Evolutionary conservation across 2,797 vertebrate genomes (phyloP).

Genomic region (Sebastes alutus): DNA sequence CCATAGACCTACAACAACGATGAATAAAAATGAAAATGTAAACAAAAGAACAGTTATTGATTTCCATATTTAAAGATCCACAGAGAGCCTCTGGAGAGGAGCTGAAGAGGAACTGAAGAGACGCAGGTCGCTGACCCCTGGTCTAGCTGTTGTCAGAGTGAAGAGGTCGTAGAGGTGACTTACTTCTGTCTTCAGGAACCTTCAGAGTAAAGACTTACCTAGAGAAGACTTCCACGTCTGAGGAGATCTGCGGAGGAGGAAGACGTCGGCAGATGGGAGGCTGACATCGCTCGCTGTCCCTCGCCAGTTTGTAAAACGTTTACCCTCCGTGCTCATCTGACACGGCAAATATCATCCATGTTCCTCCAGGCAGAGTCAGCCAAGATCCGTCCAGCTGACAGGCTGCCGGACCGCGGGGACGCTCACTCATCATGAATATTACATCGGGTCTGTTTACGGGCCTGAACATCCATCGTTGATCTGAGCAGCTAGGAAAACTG

Average conservation of each 20-base stretch:
- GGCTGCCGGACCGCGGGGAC: slow-evolving; percentile 64
- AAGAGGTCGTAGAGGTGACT: background rate
- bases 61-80: no score
- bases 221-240: background rate
- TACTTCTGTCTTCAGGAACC: background rate
- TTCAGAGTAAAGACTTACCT: background rate
- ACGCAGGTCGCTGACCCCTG: no score
- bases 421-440: slow-evolving; percentile 72
- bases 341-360: slow-evolving; percentile 72
- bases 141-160: background rate
- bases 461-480: slow-evolving; percentile 18
- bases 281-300: slow-evolving; percentile 55
- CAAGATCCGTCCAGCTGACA: slow-evolving; percentile 72
- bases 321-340: slow-evolving; percentile 70
- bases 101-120: no score
- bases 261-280: slow-evolving; percentile 38
- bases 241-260: background rate
- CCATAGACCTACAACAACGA: no score
- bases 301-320: slow-evolving; percentile 77
- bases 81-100: no score
- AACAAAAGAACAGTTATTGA: no score
- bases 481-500: background rate
- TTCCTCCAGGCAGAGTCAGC: slow-evolving; percentile 69
- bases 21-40: no score
- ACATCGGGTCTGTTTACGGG: slow-evolving; percentile 66